A percentile compares a stretch with the other conserved stretches of the same genome.
phyloP scores from a whole-genome alignment of 2,113 vertebrate genomes.

The Brachyhypopomus gauderio region DNA sequence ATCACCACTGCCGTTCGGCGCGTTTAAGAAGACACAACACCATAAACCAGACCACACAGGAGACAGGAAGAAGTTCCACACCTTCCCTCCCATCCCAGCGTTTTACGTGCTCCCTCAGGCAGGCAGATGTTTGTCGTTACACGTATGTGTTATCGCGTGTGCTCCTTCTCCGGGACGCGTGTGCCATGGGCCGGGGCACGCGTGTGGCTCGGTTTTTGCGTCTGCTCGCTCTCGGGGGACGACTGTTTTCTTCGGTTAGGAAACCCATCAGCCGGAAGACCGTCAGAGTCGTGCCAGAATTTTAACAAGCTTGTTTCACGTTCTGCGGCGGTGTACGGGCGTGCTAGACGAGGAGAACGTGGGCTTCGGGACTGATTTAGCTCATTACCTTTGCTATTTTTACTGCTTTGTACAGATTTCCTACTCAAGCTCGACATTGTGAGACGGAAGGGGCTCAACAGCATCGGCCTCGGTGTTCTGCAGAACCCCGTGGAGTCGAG shows the following conservation, averaged over 20 bases:
- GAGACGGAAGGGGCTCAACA: neutral
- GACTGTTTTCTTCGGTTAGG: constrained; percentile 20
- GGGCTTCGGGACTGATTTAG: constrained; percentile 34
- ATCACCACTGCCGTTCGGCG: neutral
- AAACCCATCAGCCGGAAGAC: constrained; percentile 21
- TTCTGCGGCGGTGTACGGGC: constrained; percentile 17
- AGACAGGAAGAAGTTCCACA: neutral
- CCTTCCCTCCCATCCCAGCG: neutral
- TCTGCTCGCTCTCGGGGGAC: constrained; percentile 36
- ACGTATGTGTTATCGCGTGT: constrained; percentile 1
- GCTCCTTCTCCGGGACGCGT: neutral
- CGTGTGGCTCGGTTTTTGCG: neutral
- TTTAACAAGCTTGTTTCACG: constrained; percentile 43
- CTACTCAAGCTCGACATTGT: neutral
- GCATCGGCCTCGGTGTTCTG: neutral
- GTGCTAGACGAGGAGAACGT: constrained; percentile 24
- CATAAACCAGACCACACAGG: neutral
- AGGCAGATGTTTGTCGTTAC: neutral
- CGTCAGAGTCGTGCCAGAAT: constrained; percentile 32
- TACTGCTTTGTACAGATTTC: constrained; percentile 19
- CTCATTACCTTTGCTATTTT: constrained; percentile 40
- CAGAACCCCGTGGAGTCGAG: neutral
- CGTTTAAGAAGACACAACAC: neutral
- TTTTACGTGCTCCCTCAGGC: neutral
- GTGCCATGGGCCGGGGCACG: neutral